Conservation (phyloP, 2,888 invertebrate species). For the Agriopis aurantiaria region DNA sequence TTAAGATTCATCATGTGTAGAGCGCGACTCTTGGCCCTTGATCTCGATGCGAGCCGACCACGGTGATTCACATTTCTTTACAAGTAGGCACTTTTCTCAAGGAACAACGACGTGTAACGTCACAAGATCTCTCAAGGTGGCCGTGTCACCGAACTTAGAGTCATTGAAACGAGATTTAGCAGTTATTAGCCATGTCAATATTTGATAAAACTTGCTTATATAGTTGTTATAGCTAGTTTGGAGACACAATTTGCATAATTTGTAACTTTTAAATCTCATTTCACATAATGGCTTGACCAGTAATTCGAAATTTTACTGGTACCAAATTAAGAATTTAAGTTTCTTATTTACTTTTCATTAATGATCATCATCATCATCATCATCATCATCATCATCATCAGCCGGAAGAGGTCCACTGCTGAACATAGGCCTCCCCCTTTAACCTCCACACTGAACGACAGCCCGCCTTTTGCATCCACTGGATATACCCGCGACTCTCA, state of each 20-base stretch:
- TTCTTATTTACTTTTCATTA: neutral
- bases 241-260: neutral
- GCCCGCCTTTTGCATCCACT: no score
- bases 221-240: conserved; percentile 6
- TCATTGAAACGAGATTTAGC: conserved; percentile 22
- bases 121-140: conserved; percentile 35
- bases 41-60: conserved; percentile 15
- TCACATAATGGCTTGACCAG: neutral
- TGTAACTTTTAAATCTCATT: neutral
- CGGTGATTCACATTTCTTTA: conserved; percentile 24
- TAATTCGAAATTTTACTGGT: no score
- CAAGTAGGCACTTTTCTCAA: conserved; percentile 23
- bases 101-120: conserved; percentile 30
- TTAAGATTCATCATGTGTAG: conserved; percentile 18
- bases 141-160: conserved; percentile 32
- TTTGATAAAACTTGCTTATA: conserved; percentile 15
- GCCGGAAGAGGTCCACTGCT: no score
- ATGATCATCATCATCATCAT: no score
- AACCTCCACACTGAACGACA: no score
- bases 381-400: no score
- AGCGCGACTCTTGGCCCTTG: conserved; percentile 27
- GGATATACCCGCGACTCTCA: no score
- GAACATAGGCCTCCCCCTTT: no score
- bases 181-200: conserved; percentile 16
- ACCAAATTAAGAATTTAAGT: neutral